phyloP scores from a whole-genome alignment of 1,140 invertebrate species.

The Danaus plexippus region DNA sequence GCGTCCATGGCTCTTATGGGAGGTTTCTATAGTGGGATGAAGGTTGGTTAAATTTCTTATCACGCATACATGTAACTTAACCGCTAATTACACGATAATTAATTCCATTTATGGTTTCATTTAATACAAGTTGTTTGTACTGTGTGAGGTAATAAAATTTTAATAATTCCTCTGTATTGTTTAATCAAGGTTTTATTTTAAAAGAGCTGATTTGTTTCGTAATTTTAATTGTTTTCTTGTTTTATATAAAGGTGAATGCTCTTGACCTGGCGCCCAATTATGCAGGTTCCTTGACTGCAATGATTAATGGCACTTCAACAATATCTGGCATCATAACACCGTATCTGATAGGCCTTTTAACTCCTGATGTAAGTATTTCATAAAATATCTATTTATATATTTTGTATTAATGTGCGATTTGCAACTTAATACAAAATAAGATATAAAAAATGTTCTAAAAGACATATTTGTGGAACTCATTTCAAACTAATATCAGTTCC shows the following conservation, averaged over 20 bases:
- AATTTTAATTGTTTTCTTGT: constrained; percentile 28
- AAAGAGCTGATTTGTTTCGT: constrained; percentile 3
- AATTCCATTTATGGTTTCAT: too few relatives aligned
- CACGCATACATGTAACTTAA: too few relatives aligned
- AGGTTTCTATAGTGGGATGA: constrained; percentile 77
- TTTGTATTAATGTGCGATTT: too few relatives aligned
- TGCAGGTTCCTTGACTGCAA: constrained; percentile 86
- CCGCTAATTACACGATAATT: too few relatives aligned
- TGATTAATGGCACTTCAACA: constrained; percentile 88
- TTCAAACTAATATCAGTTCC: neutral
- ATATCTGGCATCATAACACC: constrained; percentile 85
- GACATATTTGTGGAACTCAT: neutral
- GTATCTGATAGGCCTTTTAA: constrained; percentile 82
- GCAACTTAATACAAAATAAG: too few relatives aligned
- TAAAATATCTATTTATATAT: too few relatives aligned
- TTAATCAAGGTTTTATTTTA: constrained; percentile 1
- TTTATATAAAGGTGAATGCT: constrained; percentile 78
- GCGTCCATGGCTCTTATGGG: constrained; percentile 81
- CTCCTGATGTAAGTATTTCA: constrained; percentile 75
- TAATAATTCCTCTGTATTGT: neutral
- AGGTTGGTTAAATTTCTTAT: constrained; percentile 57
- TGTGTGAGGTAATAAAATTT: neutral
- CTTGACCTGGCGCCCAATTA: constrained; percentile 88
- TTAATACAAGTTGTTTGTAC: neutral
- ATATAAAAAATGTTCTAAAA: too few relatives aligned